Conservation (phyloP, 2,888 invertebrate genomes). For the Dorcus parallelipipedus region DNA sequence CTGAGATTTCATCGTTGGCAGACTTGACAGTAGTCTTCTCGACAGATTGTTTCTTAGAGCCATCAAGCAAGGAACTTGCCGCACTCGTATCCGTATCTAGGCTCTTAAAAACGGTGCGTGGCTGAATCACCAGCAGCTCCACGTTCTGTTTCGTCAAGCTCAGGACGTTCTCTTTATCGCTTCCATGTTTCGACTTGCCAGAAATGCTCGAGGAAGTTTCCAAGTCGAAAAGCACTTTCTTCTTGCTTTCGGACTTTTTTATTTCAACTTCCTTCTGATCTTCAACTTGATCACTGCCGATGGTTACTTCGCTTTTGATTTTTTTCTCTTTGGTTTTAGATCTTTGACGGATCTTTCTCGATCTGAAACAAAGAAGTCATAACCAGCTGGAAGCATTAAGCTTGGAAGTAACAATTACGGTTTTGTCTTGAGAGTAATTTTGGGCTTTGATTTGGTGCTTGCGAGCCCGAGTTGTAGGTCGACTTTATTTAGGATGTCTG, state of each 20-base stretch:
- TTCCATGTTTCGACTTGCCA: background rate
- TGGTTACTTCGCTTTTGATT: background rate
- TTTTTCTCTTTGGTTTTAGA: background rate
- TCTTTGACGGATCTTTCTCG: background rate
- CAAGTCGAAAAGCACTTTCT: constrained; percentile 34
- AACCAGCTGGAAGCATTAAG: too few relatives aligned
- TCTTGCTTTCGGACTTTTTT: constrained; percentile 13
- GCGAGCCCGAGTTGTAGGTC: too few relatives aligned
- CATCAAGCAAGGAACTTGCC: constrained; percentile 28
- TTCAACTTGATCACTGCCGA: background rate
- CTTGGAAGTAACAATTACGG: background rate
- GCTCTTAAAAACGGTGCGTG: too few relatives aligned
- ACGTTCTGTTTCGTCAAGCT: too few relatives aligned
- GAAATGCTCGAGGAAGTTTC: constrained; percentile 16
- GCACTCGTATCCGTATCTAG: constrained; percentile 17
- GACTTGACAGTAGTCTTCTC: background rate
- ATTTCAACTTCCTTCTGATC: too few relatives aligned
- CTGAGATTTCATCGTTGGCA: constrained; percentile 26
- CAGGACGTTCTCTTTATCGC: too few relatives aligned
- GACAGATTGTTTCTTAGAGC: constrained; percentile 2
- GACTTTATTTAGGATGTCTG: background rate
- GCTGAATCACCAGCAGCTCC: too few relatives aligned
- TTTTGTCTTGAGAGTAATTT: background rate
- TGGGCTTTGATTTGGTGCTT: background rate
- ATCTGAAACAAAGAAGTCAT: background rate